Evolutionary conservation across 2,797 vertebrate genomes (phyloP), one percentile per base, ranked within the genome.

Genomic region (Melopsittacus undulatus): DNA sequence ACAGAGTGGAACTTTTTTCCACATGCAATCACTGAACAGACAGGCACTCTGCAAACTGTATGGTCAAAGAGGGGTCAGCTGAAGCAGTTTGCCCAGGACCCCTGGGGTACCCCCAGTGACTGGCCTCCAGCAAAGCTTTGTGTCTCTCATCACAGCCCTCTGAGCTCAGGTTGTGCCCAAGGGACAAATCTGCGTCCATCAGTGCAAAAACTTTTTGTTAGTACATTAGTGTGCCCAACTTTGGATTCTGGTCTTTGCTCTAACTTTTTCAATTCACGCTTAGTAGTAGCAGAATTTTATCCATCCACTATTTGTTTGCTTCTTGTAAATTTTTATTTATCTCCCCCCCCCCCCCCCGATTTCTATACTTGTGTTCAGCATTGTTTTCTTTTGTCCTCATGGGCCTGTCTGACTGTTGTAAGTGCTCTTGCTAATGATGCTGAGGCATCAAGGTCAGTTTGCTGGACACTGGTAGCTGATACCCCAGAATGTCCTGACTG

Each of bases 331-430:
- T 38, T n/a, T 14, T 10, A 3, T 1, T 3, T 59, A 3, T 0
- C 0, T 29, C 24, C 0, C 26, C 26, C 0, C 26, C 0, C 0
- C 20, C 0, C 30, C 20, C n/a, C 1, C 30, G 12, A 34, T 81
- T 63, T 80, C 63, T 45, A 3, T 64, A 5, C 8, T 40, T 73
- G 3, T 56, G 32, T 75, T 69, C 74, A 36, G 4, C 56, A 20
- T 34, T 72, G 16, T 21, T 72, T 92, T 67, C 29, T 62, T 62
- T 48, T 42, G 7, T 66, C 14, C 7, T 79, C 11, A 3, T 38
- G 38, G 10, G 6, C 22, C 30, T 49, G 2, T 52, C 59, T 63
- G 27, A n/a, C 45, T 49, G 5, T 14, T 5, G 3, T 36, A 21
- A 86, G 23, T n/a, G 49, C 42, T 82, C 49, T 62, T 59, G 34